Base-by-base conservation (phyloP, 2,797 vertebrate genomes). In the Cryptoprocta ferox region DNA sequence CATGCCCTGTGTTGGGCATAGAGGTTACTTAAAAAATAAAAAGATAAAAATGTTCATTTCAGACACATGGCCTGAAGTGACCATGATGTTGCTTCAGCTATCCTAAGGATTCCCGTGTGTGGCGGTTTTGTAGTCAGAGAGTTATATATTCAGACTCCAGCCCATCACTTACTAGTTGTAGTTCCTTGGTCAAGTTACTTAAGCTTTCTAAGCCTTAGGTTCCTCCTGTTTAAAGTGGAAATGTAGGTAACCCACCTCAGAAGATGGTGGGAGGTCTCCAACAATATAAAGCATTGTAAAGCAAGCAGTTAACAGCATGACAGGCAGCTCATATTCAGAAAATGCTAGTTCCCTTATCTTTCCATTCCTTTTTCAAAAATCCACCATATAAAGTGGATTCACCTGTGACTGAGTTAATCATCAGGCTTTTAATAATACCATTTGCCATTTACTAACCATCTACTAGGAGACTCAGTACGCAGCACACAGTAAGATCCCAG, bases 221-320 rank as follows among this genome's bases (percentile, higher is more conserved):
- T 84, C 76, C 53, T 82, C 45, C 11, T 94, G 16, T n/a, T 24
- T 39, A 82, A 91, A 86, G 78, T 10, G 32, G 61, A 95, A 56
- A 42, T 53, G 3, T 5, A 73, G 59, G 3, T 21, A 26, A 65
- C 26, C 37, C 48, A 12, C 32, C 19, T 61, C 16, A 35, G 42
- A 65, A 71, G 70, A 45, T 26, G 73, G 26, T 71, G 89, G 39
- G 56, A 71, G 68, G 28, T 28, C 28, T 45, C 59, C 37, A 78
- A 81, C n/a, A 39, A 26, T 14, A 53, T 6, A 82, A 37, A 87
- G 11, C 21, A 16, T n/a, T n/a, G 4, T 92, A 59, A 79, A 95
- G 18, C 56, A 65, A 89, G 79, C 61, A 50, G 10, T 30, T 45
- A 37, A 61, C 12, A 79, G 42, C 32, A 70, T 66, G 39, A 21